Evolutionary conservation across 2,888 invertebrate genomes (phyloP).

Genomic region (Caenorhabditis sp.): DNA sequence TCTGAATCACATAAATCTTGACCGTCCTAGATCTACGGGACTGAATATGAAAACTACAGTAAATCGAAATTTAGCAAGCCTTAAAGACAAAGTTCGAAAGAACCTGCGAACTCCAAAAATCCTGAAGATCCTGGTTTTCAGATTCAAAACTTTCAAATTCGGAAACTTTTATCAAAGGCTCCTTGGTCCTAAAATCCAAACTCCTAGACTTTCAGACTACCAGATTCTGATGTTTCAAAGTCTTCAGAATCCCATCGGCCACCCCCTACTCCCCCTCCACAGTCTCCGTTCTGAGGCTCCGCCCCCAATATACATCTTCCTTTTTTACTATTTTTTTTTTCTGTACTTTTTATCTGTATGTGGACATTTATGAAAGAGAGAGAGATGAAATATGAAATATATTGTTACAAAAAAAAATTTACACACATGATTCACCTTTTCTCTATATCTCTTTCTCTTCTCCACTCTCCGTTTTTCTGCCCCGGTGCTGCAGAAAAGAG

Average conservation of each 20-base stretch:
- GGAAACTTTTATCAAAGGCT: neutral
- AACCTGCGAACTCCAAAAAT: too few relatives aligned
- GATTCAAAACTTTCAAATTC: neutral
- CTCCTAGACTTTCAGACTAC: neutral
- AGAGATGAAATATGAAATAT: too few relatives aligned
- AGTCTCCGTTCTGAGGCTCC: neutral
- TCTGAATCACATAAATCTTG: too few relatives aligned
- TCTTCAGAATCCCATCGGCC: neutral
- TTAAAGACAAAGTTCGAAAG: too few relatives aligned
- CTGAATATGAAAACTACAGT: too few relatives aligned
- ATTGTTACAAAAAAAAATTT: conserved; percentile 9
- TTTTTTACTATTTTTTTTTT: neutral
- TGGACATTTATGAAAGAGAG: neutral
- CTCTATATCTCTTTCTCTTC: neutral
- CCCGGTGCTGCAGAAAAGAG: neutral
- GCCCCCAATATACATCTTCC: too few relatives aligned
- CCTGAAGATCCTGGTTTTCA: too few relatives aligned
- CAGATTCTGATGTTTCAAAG: neutral
- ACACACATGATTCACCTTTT: conserved; percentile 10
- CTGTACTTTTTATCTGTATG: neutral
- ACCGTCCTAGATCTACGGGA: too few relatives aligned
- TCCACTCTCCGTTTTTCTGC: neutral
- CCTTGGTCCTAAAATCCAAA: neutral
- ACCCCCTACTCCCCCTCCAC: neutral
- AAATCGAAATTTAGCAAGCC: too few relatives aligned